Percentiles rank a stretch among this genome's conserved stretches.
These are phyloP conservation scores for Leucozona laternaria DNA, from an alignment of 2,888 invertebrate genomes.

Conservation along the genomic window DNA sequence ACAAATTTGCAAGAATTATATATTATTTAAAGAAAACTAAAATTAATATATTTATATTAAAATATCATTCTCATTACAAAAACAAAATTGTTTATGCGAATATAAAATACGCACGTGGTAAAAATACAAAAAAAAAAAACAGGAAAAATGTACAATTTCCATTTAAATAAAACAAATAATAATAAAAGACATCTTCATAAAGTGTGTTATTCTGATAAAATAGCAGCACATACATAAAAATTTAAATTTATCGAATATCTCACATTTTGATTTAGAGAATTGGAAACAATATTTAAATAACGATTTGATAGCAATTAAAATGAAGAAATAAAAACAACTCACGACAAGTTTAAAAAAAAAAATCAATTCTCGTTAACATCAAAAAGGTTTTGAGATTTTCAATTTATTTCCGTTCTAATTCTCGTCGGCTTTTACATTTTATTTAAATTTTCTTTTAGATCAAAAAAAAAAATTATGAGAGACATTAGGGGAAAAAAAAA, in stretches of 20 bases:
- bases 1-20: slow-evolving; percentile 54
- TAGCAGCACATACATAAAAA: slow-evolving; percentile 19
- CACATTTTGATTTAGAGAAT: slow-evolving; percentile 25
- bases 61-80: slow-evolving; percentile 60
- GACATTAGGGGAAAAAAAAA: slow-evolving; percentile 7
- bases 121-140: slow-evolving; percentile 39
- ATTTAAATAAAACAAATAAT: slow-evolving; percentile 20
- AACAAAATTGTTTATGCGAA: slow-evolving; percentile 49
- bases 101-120: slow-evolving; percentile 47
- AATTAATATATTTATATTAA: slow-evolving; percentile 65
- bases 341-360: background rate
- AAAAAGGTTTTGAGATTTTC: slow-evolving; percentile 35
- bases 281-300: slow-evolving; percentile 50
- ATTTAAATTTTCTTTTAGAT: slow-evolving; percentile 16
- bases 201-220: slow-evolving; percentile 49
- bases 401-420: slow-evolving; percentile 16
- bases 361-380: slow-evolving; percentile 31
- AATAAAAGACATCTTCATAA: slow-evolving; percentile 62
- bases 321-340: slow-evolving; percentile 9
- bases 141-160: slow-evolving; percentile 50
- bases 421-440: slow-evolving; percentile 17
- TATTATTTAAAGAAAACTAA: slow-evolving; percentile 27
- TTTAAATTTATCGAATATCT: slow-evolving; percentile 56
- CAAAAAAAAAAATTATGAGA: background rate
- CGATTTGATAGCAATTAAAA: slow-evolving; percentile 61